Base-by-base conservation (phyloP, 2,888 invertebrate species). In the Sinohyriopsis cumingii region DNA sequence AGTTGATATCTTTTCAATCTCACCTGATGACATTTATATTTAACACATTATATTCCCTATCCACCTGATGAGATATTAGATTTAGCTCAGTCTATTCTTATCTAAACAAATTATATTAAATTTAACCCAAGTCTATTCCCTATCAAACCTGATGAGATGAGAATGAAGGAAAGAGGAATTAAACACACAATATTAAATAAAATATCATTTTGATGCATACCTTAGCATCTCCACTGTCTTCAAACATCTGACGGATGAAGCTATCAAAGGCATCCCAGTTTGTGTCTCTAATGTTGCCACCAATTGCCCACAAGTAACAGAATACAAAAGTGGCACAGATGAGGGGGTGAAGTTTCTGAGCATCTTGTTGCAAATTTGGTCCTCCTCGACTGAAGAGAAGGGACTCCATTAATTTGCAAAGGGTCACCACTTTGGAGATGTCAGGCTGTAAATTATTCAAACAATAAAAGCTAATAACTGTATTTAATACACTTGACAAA, bases 301-400 rank as follows among this genome's bases (percentile, higher is more conserved):
- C 96, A 25, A 96, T 90, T 3, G 94, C 92, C 97, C 97, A 97
- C 1, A 96, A 90, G 83, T 94, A 95, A 63, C 94, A 92, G 91
- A 96, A 96, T 54, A 95, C 91, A 86, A 96, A 97, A 45, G 94
- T 93, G 84, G 95, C 95, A 3, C 93, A 93, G 0, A 96, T 87
- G 77, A 95, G 93, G 7, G 91, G 91, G 82, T 93, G 92, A 0
- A 94, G 90, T 71, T 91, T 90, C 33, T 86, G 77, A 15, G 87
- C 86, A 70, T 92, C 92, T 71, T 92, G 92, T 15, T 92, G 91
- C 76, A 93, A 93, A 72, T 94, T 94, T 9, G 93, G 90, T 0
- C 92, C 92, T 0, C 93, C 93, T 0, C 94, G 93, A 25, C 79
- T 76, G 33, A 92, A 90, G 7, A 96, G 88, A 71, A 95, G 91